phyloP scores from a whole-genome alignment of 1,140 invertebrate genomes.

The Macrotrachela quadricornifera region DNA sequence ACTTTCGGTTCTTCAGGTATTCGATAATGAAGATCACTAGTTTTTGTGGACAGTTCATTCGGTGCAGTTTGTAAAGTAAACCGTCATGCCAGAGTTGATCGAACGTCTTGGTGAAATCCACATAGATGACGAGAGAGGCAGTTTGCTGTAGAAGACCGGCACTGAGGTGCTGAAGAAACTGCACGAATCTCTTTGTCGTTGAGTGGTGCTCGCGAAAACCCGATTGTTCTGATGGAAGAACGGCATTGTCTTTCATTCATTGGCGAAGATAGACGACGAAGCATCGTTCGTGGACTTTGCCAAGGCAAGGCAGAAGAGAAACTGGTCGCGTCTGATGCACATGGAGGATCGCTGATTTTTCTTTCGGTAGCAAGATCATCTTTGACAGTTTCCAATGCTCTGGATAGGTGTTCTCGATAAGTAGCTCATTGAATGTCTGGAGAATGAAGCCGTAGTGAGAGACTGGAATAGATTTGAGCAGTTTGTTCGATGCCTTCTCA shows the following conservation, averaged over 20 bases:
- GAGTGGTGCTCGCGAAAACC: background rate
- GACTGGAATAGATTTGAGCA: too few species aligned
- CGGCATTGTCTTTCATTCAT: too few species aligned
- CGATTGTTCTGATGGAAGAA: background rate
- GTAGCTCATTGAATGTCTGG: too few species aligned
- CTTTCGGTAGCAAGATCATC: too few species aligned
- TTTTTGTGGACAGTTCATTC: too few species aligned
- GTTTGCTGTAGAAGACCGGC: background rate
- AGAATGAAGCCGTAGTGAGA: too few species aligned
- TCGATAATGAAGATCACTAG: background rate
- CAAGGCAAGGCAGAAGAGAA: background rate
- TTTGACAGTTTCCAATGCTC: too few species aligned
- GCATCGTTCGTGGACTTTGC: background rate
- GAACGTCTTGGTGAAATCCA: slow-evolving; percentile 10
- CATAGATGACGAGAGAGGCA: background rate
- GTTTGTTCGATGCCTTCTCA: too few species aligned
- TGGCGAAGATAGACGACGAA: background rate
- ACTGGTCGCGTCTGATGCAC: background rate
- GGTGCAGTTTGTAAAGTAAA: slow-evolving; percentile 4
- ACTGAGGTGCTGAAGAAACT: background rate
- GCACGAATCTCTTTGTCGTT: background rate
- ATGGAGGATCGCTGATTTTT: too few species aligned
- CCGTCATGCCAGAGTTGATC: slow-evolving; percentile 9
- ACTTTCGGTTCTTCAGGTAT: slow-evolving; percentile 4
- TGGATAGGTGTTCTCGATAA: too few species aligned